Conservation (phyloP, 2,888 invertebrate species). For the Timandra comae region DNA sequence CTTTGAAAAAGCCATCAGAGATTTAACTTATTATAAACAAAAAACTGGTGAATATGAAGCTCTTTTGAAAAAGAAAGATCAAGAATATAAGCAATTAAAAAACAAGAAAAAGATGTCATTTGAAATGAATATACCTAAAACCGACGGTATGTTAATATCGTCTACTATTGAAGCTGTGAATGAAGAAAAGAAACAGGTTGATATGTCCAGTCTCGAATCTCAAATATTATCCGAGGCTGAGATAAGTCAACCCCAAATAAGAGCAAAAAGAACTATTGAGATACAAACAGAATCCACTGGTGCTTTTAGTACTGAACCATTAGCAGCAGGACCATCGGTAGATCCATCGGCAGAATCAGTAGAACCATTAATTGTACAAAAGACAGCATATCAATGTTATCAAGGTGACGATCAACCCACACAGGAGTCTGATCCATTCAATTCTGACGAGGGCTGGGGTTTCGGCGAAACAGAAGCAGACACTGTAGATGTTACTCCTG, state of each 20-base stretch:
- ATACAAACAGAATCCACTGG: constrained; percentile 27
- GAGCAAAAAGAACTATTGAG: constrained; percentile 32
- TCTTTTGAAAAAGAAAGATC: constrained; percentile 44
- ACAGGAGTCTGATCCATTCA: constrained; percentile 50
- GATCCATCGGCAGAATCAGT: no score
- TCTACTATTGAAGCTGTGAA: constrained; percentile 61
- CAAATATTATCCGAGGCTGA: constrained; percentile 52
- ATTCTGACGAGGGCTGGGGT: constrained; percentile 66
- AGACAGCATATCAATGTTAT: constrained; percentile 75
- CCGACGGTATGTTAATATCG: constrained; percentile 69
- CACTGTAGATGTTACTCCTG: constrained; percentile 45
- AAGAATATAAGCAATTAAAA: constrained; percentile 50
- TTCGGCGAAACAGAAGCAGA: constrained; percentile 49
- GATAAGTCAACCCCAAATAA: constrained; percentile 26
- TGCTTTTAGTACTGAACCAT: not conserved
- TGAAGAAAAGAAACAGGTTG: constrained; percentile 34
- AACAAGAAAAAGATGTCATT: constrained; percentile 57
- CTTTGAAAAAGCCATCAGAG: constrained; percentile 31
- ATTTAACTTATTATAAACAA: constrained; percentile 34
- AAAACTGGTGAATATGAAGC: constrained; percentile 41
- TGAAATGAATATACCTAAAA: constrained; percentile 71
- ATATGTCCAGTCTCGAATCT: constrained; percentile 53
- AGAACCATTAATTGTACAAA: constrained; percentile 65
- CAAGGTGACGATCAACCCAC: constrained; percentile 35
- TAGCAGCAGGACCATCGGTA: constrained; percentile 16